Evolutionary conservation across 53 echinoderm and acorn worm genomes (phyloP).

Genomic region (Patiria pectinifera): DNA sequence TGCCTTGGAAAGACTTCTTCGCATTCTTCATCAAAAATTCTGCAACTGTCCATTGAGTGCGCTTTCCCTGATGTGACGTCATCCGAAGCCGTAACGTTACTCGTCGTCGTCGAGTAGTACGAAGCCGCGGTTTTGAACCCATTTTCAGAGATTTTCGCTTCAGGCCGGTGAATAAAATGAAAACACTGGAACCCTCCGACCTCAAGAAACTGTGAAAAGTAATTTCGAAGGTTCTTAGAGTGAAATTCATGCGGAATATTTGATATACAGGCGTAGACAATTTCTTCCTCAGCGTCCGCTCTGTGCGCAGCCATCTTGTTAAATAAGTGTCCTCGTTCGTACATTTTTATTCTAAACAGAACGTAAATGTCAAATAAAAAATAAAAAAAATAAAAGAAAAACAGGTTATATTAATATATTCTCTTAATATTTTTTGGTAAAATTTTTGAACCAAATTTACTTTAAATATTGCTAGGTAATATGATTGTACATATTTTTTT

Average conservation of each 20-base stretch:
- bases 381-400: not conserved
- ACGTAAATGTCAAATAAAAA: not conserved
- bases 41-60: not conserved
- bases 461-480: too few species aligned
- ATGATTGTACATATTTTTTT: too few species aligned
- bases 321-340: not conserved
- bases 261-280: conserved; percentile 57
- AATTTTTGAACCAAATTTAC: too few species aligned
- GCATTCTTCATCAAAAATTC: not conserved
- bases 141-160: conserved; percentile 48
- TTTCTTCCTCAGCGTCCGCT: not conserved
- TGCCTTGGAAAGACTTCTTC: not conserved
- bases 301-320: conserved; percentile 65
- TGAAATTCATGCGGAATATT: conserved; percentile 86
- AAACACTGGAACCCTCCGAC: conserved; percentile 80
- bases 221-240: conserved; percentile 87
- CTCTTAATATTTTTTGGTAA: not conserved
- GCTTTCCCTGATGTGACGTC: not conserved
- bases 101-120: not conserved
- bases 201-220: conserved; percentile 95
- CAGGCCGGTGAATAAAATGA: conserved; percentile 90
- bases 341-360: not conserved
- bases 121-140: not conserved
- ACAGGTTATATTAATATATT: not conserved
- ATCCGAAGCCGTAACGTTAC: not conserved